These are phyloP conservation scores for Hirundo rustica DNA, from an alignment of 2,797 vertebrate genomes.

Conservation along the genomic window DNA sequence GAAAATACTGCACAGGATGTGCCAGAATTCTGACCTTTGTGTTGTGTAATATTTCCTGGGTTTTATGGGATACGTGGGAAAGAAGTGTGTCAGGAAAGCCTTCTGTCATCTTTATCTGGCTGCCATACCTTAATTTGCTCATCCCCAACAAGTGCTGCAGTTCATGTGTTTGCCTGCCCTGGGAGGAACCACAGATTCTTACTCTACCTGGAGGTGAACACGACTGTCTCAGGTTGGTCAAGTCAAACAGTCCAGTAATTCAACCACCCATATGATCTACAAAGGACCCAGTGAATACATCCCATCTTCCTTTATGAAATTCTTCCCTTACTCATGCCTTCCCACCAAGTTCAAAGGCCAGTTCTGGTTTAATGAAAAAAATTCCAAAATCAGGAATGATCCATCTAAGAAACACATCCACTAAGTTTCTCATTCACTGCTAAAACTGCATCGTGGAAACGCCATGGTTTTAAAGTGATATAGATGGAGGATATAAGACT, in stretches of 20 bases:
- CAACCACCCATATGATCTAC: background rate
- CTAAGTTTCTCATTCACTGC: background rate
- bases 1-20: background rate
- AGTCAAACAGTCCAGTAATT: background rate
- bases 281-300: background rate
- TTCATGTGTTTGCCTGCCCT: background rate
- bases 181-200: background rate
- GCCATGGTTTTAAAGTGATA: background rate
- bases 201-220: background rate
- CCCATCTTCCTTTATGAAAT: background rate
- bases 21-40: background rate
- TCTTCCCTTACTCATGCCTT: background rate
- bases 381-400: background rate
- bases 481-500: background rate
- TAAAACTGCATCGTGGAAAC: background rate
- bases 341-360: background rate
- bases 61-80: background rate
- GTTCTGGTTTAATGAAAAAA: background rate
- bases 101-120: background rate
- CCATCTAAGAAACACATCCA: background rate
- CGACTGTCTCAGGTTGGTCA: background rate
- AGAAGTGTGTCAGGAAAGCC: background rate
- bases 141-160: background rate
- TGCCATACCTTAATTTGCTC: background rate
- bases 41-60: background rate